A percentile compares a stretch with the other conserved stretches of the same genome.
These are phyloP conservation scores for Pelochelys cantorii DNA, from an alignment of 2,797 vertebrate species.

Conservation along the genomic window DNA sequence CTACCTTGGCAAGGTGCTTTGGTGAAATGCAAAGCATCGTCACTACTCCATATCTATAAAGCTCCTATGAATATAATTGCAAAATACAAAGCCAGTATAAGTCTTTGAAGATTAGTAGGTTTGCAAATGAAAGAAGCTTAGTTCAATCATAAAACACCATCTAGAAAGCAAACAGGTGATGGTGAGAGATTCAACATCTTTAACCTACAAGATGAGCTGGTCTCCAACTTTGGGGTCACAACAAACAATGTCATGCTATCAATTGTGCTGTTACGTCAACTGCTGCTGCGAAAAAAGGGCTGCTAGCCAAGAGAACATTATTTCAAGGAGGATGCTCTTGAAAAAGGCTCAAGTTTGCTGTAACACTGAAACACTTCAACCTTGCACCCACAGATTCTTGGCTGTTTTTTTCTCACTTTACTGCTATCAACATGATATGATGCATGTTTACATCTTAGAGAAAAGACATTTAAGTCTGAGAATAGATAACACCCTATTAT, in stretches of 20 bases:
- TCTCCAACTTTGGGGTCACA: neutral
- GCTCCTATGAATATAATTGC: neutral
- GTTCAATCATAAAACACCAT: neutral
- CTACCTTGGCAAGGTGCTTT: neutral
- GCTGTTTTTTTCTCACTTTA: neutral
- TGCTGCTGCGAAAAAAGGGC: neutral
- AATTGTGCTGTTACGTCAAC: neutral
- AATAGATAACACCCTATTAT: neutral
- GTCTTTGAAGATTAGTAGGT: neutral
- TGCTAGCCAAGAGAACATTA: neutral
- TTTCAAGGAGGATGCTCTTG: neutral
- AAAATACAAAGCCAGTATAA: neutral
- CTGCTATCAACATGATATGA: neutral
- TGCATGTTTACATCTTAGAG: neutral
- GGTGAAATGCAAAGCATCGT: neutral
- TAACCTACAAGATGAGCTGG: neutral
- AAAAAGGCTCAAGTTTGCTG: neutral
- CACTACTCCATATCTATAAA: neutral
- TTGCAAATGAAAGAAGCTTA: neutral
- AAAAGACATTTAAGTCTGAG: neutral
- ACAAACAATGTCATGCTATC: neutral
- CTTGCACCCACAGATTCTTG: neutral
- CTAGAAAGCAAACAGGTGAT: neutral
- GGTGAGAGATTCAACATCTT: neutral
- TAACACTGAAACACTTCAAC: neutral